A percentile compares a stretch with the other conserved stretches of the same genome.
These are phyloP conservation scores for Andrena dorsata DNA, from an alignment of 2,888 invertebrate species.

Conservation along the genomic window DNA sequence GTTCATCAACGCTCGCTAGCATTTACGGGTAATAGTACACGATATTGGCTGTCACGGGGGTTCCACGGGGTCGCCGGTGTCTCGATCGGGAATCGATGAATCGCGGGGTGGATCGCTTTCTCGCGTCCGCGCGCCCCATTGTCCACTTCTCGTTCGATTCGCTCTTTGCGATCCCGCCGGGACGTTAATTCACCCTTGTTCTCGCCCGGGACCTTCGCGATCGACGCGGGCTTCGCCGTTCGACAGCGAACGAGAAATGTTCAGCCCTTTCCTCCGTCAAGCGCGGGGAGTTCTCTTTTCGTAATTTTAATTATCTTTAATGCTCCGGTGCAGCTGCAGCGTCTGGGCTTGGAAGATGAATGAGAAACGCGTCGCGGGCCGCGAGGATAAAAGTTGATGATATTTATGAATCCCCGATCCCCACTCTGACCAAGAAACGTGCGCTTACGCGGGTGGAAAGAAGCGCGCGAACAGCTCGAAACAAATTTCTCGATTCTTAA, in stretches of 20 bases:
- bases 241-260: too few species aligned
- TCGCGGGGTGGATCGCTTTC: constrained; percentile 7
- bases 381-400: too few species aligned
- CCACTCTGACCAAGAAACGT: too few species aligned
- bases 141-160: constrained; percentile 30
- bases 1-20: constrained; percentile 36
- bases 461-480: background rate
- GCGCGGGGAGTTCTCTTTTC: too few species aligned
- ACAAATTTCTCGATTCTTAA: background rate
- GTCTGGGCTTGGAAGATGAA: too few species aligned
- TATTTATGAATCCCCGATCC: too few species aligned
- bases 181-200: background rate
- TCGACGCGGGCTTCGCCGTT: too few species aligned
- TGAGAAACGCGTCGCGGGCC: too few species aligned
- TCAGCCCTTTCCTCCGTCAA: too few species aligned
- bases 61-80: constrained; percentile 22
- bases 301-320: too few species aligned
- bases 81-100: constrained; percentile 21
- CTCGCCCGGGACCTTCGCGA: background rate
- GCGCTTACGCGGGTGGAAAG: background rate
- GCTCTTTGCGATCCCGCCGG: constrained; percentile 10
- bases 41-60: constrained; percentile 41
- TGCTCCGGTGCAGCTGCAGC: too few species aligned
- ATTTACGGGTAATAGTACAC: constrained; percentile 48
- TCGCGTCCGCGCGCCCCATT: constrained; percentile 11